Conservation (phyloP, 2,797 vertebrate genomes). For the Tragelaphus oryx region DNA sequence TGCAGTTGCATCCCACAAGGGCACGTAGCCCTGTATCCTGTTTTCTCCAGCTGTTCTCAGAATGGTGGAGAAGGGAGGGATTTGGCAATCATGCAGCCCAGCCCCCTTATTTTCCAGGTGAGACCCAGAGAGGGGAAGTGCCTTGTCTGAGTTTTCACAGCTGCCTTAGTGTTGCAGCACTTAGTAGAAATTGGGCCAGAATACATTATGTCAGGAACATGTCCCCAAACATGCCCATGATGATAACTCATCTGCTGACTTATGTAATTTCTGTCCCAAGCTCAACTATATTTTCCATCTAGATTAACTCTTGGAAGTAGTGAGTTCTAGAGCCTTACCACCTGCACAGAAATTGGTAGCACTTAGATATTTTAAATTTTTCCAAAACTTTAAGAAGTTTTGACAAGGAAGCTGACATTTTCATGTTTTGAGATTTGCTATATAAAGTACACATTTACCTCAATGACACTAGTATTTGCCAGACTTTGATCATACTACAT, state of each 20-base stretch:
- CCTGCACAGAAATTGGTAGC: neutral
- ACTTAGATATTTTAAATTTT: neutral
- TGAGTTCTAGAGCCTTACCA: neutral
- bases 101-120: neutral
- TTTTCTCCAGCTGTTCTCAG: neutral
- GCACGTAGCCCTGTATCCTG: neutral
- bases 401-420: neutral
- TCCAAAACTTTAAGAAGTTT: neutral
- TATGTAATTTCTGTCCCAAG: neutral
- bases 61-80: neutral
- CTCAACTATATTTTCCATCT: neutral
- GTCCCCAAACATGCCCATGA: neutral
- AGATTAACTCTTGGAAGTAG: neutral
- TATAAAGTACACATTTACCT: neutral
- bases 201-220: neutral
- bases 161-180: neutral
- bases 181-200: neutral
- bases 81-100: neutral
- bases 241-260: neutral
- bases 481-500: neutral
- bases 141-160: neutral
- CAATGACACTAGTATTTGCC: neutral
- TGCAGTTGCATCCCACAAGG: neutral
- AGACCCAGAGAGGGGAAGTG: neutral
- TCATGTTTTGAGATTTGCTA: slow-evolving; percentile 18